Conservation (phyloP, 2,797 vertebrate species). For the Rhincodon typus region DNA sequence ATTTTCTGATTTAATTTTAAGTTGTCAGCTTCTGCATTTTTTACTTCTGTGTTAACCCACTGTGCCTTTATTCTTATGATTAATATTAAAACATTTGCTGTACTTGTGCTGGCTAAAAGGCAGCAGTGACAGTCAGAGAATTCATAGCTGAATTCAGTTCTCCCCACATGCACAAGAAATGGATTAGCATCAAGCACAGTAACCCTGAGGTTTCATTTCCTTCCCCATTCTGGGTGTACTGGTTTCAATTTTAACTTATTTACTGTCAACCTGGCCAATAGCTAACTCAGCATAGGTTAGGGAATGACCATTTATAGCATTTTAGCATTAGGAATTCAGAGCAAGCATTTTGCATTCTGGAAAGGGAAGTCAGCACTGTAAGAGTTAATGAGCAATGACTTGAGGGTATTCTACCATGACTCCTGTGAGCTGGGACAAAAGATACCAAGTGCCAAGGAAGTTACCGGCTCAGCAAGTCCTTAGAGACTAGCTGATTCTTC, state of each 20-base stretch:
- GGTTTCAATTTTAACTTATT: neutral
- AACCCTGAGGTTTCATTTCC: neutral
- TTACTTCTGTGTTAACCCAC: neutral
- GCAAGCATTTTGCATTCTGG: neutral
- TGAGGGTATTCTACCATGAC: neutral
- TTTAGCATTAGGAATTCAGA: neutral
- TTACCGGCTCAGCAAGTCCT: neutral
- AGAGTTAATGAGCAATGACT: neutral
- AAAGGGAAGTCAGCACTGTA: neutral
- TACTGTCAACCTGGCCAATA: neutral
- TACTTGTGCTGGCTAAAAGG: neutral
- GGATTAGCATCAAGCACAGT: neutral
- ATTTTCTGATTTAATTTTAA: neutral
- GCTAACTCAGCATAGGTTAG: neutral
- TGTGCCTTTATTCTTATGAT: neutral
- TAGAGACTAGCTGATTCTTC: neutral
- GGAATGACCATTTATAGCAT: neutral
- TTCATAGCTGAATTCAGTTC: neutral
- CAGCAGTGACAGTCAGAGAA: neutral
- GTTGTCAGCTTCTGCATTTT: neutral
- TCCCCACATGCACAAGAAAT: neutral
- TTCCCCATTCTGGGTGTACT: neutral
- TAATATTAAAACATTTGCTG: neutral
- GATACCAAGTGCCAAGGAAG: neutral
- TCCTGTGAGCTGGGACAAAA: neutral